phyloP scores from a whole-genome alignment of 2,888 invertebrate species.

The Hypselothyrea guttata region DNA sequence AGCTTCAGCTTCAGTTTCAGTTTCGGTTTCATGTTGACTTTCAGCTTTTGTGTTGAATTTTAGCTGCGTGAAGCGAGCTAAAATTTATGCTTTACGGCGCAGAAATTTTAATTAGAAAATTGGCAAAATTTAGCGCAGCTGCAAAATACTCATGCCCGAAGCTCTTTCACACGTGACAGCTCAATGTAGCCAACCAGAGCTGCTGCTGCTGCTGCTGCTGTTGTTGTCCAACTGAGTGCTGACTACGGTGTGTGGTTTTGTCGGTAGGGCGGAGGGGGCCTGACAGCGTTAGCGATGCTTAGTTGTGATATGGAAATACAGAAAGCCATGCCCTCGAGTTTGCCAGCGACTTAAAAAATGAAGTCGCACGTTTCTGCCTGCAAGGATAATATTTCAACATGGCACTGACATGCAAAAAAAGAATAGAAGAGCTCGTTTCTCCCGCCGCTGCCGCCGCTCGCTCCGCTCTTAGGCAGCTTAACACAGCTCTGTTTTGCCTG shows the following conservation, averaged over 20 bases:
- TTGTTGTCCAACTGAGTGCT: conserved; percentile 18
- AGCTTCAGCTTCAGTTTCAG: conserved; percentile 1
- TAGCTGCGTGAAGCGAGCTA: conserved; percentile 51
- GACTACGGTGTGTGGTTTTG: conserved; percentile 18
- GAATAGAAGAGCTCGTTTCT: conserved; percentile 20
- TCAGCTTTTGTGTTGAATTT: conserved; percentile 48
- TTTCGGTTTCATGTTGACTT: conserved; percentile 4
- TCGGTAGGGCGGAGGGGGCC: conserved; percentile 4
- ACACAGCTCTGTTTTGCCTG: conserved; percentile 34
- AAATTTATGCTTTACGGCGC: conserved; percentile 76
- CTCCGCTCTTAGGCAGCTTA: conserved; percentile 14
- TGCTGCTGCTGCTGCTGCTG: conserved; percentile 6
- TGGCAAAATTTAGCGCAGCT: conserved; percentile 63
- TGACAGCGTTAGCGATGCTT: conserved; percentile 49
- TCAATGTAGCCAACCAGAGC: conserved; percentile 48
- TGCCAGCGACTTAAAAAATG: conserved; percentile 46
- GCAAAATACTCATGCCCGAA: conserved; percentile 21
- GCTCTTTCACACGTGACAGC: conserved; percentile 69
- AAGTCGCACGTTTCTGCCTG: conserved; percentile 80
- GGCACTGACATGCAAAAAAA: conserved; percentile 69
- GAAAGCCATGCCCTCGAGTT: conserved; percentile 61
- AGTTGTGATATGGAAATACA: conserved; percentile 56
- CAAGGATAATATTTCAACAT: conserved; percentile 80
- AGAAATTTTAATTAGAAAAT: conserved; percentile 77
- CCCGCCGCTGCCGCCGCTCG: not conserved